A percentile compares a stretch with the other conserved stretches of the same genome.
phyloP scores from a whole-genome alignment of 2,888 invertebrate species.

The Nemotelus nigrinus region DNA sequence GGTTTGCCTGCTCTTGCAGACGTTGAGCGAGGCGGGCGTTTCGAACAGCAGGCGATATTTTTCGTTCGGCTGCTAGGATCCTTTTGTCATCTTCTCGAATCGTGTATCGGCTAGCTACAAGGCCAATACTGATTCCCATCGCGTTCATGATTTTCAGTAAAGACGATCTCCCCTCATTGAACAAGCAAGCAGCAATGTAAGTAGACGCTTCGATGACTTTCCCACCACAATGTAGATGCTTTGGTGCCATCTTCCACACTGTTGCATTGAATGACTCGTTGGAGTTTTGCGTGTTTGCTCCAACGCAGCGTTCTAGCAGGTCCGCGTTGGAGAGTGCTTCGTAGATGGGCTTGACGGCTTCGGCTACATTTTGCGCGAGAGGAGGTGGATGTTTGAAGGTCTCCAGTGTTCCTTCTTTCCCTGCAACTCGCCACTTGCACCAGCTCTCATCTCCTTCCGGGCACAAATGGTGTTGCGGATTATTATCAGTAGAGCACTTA shows the following conservation, averaged over 20 bases:
- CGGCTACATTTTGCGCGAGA: neutral
- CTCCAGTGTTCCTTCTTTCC: neutral
- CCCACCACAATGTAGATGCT: neutral
- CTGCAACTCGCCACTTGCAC: slow-evolving; percentile 8
- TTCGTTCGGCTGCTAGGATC: slow-evolving; percentile 2
- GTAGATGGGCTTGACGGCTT: slow-evolving; percentile 5
- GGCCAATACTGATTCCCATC: slow-evolving; percentile 1
- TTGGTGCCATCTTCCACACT: slow-evolving; percentile 24
- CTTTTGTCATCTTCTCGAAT: neutral
- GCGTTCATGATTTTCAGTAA: slow-evolving; percentile 14
- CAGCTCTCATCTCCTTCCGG: slow-evolving; percentile 7
- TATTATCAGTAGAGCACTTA: slow-evolving; percentile 11
- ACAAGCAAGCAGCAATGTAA: slow-evolving; percentile 11
- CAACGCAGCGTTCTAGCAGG: no score
- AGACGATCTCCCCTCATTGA: slow-evolving; percentile 14
- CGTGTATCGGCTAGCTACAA: slow-evolving; percentile 6
- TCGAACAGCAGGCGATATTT: slow-evolving; percentile 2
- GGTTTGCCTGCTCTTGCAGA: slow-evolving; percentile 16
- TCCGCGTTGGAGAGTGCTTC: neutral
- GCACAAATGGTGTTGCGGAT: slow-evolving; percentile 14
- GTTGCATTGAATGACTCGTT: slow-evolving; percentile 1
- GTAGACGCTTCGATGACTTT: neutral
- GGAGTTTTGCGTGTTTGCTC: no score
- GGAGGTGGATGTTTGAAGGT: neutral
- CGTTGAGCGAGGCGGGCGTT: slow-evolving; percentile 8